Evolutionary conservation across 1,140 invertebrate species (phyloP).

Genomic region (Drosophila tropicalis): DNA sequence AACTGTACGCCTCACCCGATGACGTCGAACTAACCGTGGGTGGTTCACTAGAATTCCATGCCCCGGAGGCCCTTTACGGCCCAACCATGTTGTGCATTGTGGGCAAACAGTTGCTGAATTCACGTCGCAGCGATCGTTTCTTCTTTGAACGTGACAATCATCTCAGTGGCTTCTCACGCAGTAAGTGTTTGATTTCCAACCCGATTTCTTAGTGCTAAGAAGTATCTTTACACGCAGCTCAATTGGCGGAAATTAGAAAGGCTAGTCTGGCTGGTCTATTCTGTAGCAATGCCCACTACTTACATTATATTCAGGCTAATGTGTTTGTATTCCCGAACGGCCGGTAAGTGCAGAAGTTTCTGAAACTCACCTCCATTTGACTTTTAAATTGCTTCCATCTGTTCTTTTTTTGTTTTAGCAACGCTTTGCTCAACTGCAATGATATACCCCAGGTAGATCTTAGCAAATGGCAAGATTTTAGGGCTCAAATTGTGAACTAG

Average conservation of each 20-base stretch:
- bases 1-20: conserved; percentile 84
- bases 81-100: conserved; percentile 96
- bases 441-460: conserved; percentile 87
- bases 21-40: conserved; percentile 95
- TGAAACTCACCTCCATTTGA: background rate
- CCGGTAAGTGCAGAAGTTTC: conserved; percentile 44
- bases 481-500: conserved; percentile 34
- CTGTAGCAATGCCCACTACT: conserved; percentile 92
- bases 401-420: conserved; percentile 57
- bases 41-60: conserved; percentile 90
- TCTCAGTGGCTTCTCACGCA: conserved; percentile 87
- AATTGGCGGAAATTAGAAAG: conserved; percentile 94
- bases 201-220: background rate
- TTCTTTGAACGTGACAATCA: conserved; percentile 91
- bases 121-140: conserved; percentile 91
- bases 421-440: conserved; percentile 85
- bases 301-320: conserved; percentile 89
- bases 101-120: conserved; percentile 92
- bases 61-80: conserved; percentile 90
- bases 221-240: conserved; percentile 85
- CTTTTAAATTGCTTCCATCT: background rate
- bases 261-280: conserved; percentile 91
- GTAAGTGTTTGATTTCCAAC: conserved; percentile 84
- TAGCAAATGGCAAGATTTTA: conserved; percentile 85
- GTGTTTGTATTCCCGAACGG: conserved; percentile 85